Conservation (phyloP, 2,797 vertebrate species). For the Hippoglossus hippoglossus region DNA sequence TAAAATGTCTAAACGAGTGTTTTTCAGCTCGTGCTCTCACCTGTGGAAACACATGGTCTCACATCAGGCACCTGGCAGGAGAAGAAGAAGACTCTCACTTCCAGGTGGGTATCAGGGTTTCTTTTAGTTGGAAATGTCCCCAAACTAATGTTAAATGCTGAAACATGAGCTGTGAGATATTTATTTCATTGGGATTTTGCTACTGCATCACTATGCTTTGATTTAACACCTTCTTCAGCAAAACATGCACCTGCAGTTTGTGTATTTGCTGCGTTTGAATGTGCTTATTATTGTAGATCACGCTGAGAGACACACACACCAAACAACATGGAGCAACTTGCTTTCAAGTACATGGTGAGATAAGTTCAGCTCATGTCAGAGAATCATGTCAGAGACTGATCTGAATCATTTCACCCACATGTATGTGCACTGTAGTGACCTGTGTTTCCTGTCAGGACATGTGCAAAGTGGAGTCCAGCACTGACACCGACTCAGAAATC, state of each 20-base stretch:
- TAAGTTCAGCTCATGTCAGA: not conserved
- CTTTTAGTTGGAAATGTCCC: not conserved
- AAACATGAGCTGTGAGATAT: not conserved
- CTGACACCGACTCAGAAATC: conserved; percentile 87
- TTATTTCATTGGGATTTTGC: not conserved
- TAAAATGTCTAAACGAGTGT: not conserved
- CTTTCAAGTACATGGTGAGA: conserved; percentile 86
- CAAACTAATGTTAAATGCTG: not conserved
- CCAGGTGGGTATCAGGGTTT: conserved; percentile 46
- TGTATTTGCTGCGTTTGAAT: not conserved
- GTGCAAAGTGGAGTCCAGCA: conserved; percentile 88
- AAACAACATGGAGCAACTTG: conserved; percentile 78
- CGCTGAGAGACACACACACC: conserved; percentile 53
- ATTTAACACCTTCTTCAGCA: not conserved
- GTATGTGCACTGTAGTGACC: conserved; percentile 11
- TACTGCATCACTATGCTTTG: not conserved
- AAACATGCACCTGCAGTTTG: too few relatives aligned
- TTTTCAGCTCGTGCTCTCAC: not conserved
- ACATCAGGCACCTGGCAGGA: conserved; percentile 36
- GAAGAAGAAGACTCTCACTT: conserved; percentile 47
- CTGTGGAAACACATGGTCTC: conserved; percentile 11
- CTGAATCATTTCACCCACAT: not conserved
- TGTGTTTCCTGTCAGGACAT: conserved; percentile 79
- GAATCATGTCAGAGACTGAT: not conserved
- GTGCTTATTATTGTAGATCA: conserved; percentile 39